phyloP scores from a whole-genome alignment of 2,888 invertebrate species.

The Erannis defoliaria region DNA sequence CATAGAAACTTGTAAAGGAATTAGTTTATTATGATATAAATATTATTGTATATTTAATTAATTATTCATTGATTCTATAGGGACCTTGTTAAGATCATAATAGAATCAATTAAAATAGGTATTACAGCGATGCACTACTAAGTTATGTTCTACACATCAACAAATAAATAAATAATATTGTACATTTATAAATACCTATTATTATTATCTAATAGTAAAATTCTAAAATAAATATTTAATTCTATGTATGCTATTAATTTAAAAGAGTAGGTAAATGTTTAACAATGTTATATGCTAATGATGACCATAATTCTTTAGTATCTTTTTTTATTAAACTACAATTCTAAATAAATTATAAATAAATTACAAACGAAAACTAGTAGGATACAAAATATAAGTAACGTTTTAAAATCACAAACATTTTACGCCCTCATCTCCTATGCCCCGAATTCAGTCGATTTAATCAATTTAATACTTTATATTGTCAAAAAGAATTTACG shows the following conservation, averaged over 20 bases:
- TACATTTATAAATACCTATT: neutral
- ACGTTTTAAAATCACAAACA: constrained; percentile 44
- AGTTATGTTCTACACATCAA: constrained; percentile 20
- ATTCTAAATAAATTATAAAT: constrained; percentile 23
- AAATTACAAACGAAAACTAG: constrained; percentile 35
- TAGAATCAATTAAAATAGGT: constrained; percentile 19
- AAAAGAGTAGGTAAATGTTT: neutral
- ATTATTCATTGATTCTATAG: neutral
- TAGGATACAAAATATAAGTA: constrained; percentile 40
- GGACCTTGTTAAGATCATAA: constrained; percentile 33
- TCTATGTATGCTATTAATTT: neutral
- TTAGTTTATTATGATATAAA: neutral
- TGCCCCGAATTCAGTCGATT: constrained; percentile 13
- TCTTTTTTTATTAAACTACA: neutral
- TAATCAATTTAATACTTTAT: neutral
- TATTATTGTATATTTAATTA: neutral
- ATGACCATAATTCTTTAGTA: constrained; percentile 25
- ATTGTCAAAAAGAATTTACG: neutral
- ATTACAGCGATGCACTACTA: too few species aligned
- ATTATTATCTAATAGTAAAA: constrained; percentile 10
- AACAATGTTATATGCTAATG: constrained; percentile 15
- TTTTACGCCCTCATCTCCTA: constrained; percentile 21
- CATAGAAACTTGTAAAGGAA: neutral
- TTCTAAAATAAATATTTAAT: neutral
- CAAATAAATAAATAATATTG: neutral